These are phyloP conservation scores for Scortum barcoo DNA, from an alignment of 2,113 vertebrate species.

Conservation along the genomic window DNA sequence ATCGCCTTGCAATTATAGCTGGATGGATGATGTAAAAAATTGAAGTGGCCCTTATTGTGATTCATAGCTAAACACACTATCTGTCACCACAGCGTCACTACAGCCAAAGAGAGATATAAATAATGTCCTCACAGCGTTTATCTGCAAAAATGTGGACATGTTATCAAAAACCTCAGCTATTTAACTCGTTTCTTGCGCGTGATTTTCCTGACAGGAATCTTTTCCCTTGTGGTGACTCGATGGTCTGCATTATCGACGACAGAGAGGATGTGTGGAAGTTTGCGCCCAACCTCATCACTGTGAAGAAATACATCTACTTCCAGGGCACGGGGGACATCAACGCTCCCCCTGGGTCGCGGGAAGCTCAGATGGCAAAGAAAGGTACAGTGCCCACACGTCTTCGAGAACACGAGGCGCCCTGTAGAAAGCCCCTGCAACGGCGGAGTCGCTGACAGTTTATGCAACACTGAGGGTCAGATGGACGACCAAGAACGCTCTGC, in stretches of 20 bases:
- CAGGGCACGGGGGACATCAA: slow-evolving; percentile 97
- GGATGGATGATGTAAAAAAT: background rate
- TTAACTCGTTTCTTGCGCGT: background rate
- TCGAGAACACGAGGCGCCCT: background rate
- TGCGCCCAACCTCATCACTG: slow-evolving; percentile 97
- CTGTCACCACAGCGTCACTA: background rate
- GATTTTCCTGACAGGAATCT: slow-evolving; percentile 87
- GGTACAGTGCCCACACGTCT: slow-evolving; percentile 75
- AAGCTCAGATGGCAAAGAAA: slow-evolving; percentile 88
- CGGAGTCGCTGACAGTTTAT: background rate
- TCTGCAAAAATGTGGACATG: background rate
- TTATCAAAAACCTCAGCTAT: background rate
- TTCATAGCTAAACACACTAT: background rate
- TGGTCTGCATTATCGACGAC: slow-evolving; percentile 99
- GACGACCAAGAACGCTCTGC: background rate
- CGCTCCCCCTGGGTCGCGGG: slow-evolving; percentile 91
- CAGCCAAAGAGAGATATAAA: background rate
- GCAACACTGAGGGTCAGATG: background rate
- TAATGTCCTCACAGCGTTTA: background rate
- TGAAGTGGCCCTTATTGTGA: background rate
- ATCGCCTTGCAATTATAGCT: background rate
- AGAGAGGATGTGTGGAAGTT: slow-evolving; percentile 99
- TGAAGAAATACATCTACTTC: slow-evolving; percentile 99
- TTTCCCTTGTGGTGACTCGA: slow-evolving; percentile 97
- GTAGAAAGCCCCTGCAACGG: background rate